phyloP scores from a whole-genome alignment of 2,888 invertebrate species.

The Diaperis boleti region DNA sequence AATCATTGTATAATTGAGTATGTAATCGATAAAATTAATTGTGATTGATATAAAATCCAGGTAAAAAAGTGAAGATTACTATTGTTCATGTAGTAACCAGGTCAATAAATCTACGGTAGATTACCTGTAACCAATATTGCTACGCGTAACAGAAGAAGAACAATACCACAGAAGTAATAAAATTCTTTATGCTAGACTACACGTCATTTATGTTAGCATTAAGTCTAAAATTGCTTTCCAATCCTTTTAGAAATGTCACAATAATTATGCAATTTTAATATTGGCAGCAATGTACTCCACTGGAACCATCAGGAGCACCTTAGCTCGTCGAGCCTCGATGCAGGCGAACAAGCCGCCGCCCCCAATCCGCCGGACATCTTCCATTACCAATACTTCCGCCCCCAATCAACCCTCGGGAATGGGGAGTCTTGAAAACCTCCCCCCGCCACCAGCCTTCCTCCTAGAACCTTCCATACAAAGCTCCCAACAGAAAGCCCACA shows the following conservation, averaged over 20 bases:
- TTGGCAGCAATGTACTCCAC: constrained; percentile 53
- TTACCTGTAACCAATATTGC: no score
- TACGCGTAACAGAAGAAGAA: no score
- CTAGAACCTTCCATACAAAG: constrained; percentile 67
- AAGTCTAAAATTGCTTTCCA: background rate
- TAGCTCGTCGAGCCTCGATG: constrained; percentile 72
- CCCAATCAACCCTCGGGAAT: constrained; percentile 56
- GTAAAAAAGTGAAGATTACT: no score
- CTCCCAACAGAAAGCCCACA: constrained; percentile 26
- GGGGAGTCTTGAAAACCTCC: constrained; percentile 71
- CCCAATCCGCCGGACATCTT: constrained; percentile 85
- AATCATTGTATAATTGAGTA: no score
- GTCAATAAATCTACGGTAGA: no score
- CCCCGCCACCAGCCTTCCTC: constrained; percentile 84
- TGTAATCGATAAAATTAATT: no score
- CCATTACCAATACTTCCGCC: constrained; percentile 67
- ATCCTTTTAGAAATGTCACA: no score
- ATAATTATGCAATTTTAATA: background rate
- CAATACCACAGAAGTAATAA: no score
- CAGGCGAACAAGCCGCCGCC: constrained; percentile 81
- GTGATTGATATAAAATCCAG: no score
- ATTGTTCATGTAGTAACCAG: no score
- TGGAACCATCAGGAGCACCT: constrained; percentile 63
- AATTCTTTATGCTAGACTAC: no score
- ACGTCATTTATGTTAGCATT: no score